Base-by-base conservation (phyloP, 1,140 invertebrate species). In the Belonocnema kinseyi region DNA sequence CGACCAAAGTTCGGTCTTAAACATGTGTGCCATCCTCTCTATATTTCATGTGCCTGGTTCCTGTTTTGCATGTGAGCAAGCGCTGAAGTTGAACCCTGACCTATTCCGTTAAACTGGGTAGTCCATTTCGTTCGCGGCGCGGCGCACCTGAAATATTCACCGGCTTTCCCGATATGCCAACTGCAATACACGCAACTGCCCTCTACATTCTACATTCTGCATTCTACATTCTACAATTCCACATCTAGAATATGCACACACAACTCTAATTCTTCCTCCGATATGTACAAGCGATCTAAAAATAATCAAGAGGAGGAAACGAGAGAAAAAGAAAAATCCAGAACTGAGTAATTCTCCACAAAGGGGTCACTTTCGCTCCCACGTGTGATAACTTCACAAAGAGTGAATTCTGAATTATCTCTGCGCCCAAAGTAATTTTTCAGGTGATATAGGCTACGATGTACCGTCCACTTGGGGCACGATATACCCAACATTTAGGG, bases 111-210 rank as follows among this genome's bases (percentile, higher is more conserved):
- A 61, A 61, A 26, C 17, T 26, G 0, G 26, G 12, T 19, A 56
- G 54, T 19, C 16, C 10, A 12, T 66, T 66, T 16, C 61, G 33
- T 46, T 66, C 53, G n/a, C 17, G 3, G 53, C 53, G 53, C 53
- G 0, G 53, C 53, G 53, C 53, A 54, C 16, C 53, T 66, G 26
- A 66, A 66, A 66, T 66, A 66, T 66, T 66, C 61, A 66, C 61
- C 14, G 21, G 33, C 61, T 66, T 6, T 66, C 61, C 61, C 61
- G 61, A 66, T 66, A 66, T 66, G 61, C 61, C 61, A 66, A 66
- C 21, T 66, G 26, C 61, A 66, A 66, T 66, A 33, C 26, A 66
- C 61, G 61, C 61, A 66, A 40, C 61, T 66, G 61, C 26, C 61
- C 61, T 14, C 26, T 66, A 40, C 12, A 46, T 33, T 33, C 26